Evolutionary conservation across 2,113 vertebrate genomes (phyloP).

Genomic region (Eptesicus fuscus): DNA sequence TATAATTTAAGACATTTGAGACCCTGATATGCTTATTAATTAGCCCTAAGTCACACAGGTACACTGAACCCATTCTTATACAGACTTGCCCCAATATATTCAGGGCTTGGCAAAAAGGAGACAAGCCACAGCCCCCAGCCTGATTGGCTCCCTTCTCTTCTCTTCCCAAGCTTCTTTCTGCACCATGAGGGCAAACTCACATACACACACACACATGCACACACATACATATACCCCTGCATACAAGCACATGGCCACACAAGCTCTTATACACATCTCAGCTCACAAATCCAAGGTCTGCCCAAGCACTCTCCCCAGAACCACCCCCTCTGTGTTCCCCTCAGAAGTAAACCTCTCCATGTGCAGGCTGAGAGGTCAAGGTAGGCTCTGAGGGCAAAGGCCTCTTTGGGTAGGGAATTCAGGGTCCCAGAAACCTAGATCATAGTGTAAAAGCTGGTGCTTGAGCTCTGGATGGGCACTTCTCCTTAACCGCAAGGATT

Average conservation of each 20-base stretch:
- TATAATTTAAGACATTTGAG: background rate
- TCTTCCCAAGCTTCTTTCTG: background rate
- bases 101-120: background rate
- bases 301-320: fast-evolving
- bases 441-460: background rate
- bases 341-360: background rate
- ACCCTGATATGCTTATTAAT: background rate
- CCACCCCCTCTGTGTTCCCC: background rate
- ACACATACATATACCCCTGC: background rate
- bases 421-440: background rate
- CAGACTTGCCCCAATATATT: background rate
- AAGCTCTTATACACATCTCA: background rate
- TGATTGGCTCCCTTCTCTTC: background rate
- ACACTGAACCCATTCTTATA: background rate
- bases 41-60: background rate
- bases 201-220: background rate
- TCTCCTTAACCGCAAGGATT: background rate
- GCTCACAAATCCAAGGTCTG: background rate
- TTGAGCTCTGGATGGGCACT: background rate
- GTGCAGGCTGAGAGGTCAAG: background rate
- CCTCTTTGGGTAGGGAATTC: background rate
- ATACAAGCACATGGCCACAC: background rate
- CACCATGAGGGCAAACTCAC: background rate
- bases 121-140: background rate
- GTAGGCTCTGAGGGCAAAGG: background rate